Evolutionary conservation across 2,113 vertebrate genomes (phyloP).

Genomic region (Haemorhous mexicanus): DNA sequence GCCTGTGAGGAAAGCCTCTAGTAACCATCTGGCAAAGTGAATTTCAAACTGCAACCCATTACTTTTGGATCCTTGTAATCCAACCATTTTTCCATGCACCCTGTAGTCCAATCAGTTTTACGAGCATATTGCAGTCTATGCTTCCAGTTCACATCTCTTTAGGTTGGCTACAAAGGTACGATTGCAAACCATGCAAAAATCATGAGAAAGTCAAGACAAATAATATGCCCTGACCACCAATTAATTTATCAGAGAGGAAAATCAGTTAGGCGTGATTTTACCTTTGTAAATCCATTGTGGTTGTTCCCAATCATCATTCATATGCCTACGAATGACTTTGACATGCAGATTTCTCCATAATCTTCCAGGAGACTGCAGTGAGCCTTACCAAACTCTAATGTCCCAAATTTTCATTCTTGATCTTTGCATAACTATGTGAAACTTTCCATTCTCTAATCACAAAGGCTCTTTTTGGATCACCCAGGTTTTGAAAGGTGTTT

Average conservation of each 20-base stretch:
- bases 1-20: not conserved
- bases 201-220: not conserved
- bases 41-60: not conserved
- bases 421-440: not conserved
- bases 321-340: not conserved
- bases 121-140: not conserved
- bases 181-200: not conserved
- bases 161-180: not conserved
- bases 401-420: not conserved
- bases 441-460: not conserved
- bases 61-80: not conserved
- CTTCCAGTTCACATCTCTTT: not conserved
- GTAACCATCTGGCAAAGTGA: not conserved
- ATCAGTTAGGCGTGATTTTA: not conserved
- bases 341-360: not conserved
- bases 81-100: not conserved
- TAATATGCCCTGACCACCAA: not conserved
- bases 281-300: not conserved
- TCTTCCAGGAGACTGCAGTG: not conserved
- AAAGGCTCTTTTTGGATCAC: not conserved
- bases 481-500: not conserved
- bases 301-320: not conserved
- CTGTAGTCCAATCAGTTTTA: not conserved
- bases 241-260: not conserved
- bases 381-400: not conserved